Conservation (phyloP, 2,888 invertebrate species). For the Netelia fuscicornis region DNA sequence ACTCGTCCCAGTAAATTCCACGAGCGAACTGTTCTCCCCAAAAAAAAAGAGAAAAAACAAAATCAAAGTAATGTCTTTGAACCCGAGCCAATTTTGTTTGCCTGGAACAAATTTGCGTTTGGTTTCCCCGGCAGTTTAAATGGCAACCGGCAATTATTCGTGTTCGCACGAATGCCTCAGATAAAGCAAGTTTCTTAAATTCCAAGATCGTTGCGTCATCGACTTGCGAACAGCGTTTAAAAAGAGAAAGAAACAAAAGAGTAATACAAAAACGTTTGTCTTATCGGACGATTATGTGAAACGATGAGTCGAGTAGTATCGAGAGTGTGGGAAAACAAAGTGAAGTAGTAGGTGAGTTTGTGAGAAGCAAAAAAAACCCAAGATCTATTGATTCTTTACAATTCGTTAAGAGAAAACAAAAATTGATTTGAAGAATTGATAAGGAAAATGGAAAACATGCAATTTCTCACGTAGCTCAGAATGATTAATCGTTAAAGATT, state of each 20-base stretch:
- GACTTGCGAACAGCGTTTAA: conserved; percentile 2
- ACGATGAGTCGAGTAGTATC: not conserved
- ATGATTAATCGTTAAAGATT: no score
- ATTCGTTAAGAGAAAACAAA: not conserved
- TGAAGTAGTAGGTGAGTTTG: conserved; percentile 29
- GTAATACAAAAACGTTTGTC: not conserved
- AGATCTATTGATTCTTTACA: conserved; percentile 32
- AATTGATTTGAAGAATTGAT: no score
- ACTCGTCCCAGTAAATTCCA: no score
- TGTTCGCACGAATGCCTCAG: conserved; percentile 27
- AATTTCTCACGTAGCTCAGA: no score
- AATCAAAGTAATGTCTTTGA: conserved; percentile 4
- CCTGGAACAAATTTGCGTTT: conserved; percentile 44
- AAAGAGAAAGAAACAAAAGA: not conserved
- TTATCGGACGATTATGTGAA: not conserved
- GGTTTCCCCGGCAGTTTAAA: conserved; percentile 25
- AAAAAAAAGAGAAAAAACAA: conserved; percentile 1
- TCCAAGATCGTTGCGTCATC: conserved; percentile 11
- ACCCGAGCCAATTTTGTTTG: conserved; percentile 47
- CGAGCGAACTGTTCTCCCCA: no score
- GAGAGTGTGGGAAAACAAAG: conserved; percentile 10
- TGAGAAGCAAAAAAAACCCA: conserved; percentile 18
- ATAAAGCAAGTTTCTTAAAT: conserved; percentile 24
- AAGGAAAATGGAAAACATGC: no score
- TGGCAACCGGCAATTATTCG: conserved; percentile 42